These are phyloP conservation scores for Lucilia sericata DNA, from an alignment of 1,140 invertebrate genomes.

Conservation along the genomic window DNA sequence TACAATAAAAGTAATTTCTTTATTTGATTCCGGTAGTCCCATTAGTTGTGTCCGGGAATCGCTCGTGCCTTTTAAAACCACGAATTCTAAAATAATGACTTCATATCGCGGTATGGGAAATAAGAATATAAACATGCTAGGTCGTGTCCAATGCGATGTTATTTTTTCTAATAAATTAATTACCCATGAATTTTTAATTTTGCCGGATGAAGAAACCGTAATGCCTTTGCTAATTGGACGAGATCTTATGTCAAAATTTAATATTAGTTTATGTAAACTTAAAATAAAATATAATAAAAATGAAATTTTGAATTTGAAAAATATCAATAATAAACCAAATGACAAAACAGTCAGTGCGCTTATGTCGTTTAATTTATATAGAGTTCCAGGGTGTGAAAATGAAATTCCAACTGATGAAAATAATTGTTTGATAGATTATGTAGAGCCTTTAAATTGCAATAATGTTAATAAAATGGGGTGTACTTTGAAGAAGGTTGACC, in stretches of 20 bases:
- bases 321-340: background rate
- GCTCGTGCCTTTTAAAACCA: background rate
- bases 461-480: no score
- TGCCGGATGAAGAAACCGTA: background rate
- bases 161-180: background rate
- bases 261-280: background rate
- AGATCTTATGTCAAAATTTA: background rate
- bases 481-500: no score
- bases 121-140: background rate
- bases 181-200: background rate
- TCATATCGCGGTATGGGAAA: background rate
- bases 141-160: background rate
- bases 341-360: background rate
- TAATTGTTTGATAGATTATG: background rate
- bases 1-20: no score
- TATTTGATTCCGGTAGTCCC: no score
- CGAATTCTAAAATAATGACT: background rate
- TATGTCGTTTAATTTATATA: background rate
- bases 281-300: background rate
- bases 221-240: background rate
- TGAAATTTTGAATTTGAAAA: slow-evolving; percentile 50
- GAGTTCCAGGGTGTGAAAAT: background rate
- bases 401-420: background rate
- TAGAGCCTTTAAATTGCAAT: background rate
- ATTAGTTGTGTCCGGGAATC: no score